Conservation (phyloP, 2,113 vertebrate species). For the Aleadryas rufinucha region DNA sequence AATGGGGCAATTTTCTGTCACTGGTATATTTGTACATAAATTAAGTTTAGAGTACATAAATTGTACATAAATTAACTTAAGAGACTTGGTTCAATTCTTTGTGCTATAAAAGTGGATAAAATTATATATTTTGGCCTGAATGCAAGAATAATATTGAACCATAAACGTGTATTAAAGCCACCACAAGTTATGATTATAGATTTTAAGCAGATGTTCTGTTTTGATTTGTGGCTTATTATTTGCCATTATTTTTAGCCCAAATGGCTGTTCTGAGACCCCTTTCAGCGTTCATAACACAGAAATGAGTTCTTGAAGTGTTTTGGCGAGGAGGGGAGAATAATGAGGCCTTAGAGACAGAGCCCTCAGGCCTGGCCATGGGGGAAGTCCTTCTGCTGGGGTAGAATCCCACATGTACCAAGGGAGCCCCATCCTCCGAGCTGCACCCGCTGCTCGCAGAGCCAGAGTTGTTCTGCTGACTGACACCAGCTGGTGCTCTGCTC, state of each 20-base stretch:
- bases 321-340: background rate
- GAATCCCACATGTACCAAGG: fast-evolving
- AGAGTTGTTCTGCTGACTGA: background rate
- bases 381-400: background rate
- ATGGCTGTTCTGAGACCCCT: background rate
- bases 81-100: background rate
- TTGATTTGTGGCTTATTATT: background rate
- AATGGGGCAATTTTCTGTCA: background rate
- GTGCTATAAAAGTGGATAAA: background rate
- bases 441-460: background rate
- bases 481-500: slow-evolving; percentile 37
- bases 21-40: background rate
- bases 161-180: background rate
- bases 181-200: background rate
- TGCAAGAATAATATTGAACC: background rate
- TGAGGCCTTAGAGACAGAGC: background rate
- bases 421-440: background rate
- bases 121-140: background rate
- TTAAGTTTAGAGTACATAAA: no score
- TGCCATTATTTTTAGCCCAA: background rate
- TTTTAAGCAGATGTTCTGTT: slow-evolving; percentile 20
- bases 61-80: background rate
- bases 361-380: background rate
- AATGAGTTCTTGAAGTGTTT: background rate
- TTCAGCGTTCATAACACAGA: background rate